Base-by-base conservation (phyloP, 2,888 invertebrate genomes). In the Calliopum simillimum region DNA sequence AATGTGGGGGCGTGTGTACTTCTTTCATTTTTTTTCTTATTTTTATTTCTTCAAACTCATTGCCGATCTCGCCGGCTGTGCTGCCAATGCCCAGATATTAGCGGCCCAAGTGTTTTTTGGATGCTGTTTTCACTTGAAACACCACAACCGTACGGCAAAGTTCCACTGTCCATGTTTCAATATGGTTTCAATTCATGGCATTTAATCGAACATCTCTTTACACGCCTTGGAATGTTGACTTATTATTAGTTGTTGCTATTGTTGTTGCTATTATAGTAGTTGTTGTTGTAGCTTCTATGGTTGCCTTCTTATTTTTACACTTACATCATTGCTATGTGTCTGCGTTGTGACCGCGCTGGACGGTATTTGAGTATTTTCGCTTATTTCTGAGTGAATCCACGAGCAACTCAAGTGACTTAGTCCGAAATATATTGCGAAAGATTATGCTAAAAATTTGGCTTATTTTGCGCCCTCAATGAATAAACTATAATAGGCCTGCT, bases 161-260 rank as follows among this genome's bases (percentile, higher is more conserved):
- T 33, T 33, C n/a, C n/a, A 33, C 33, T 33, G 33, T 33, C 33
- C 33, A 33, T 33, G 33, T 33, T 33, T 66, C 55, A 55, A 59
- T 67, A 49, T 47, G 67, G 49, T 67, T 67, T 49, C 67, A 67
- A 67, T 67, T 67, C 67, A 59, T 82, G 84, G 84, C 83, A 85
- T 84, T 84, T 84, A 84, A 85, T 85, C 84, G 84, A 84, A 82
- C 85, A 84, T 84, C 84, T 84, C 80, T 83, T 84, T 82, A 85
- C 84, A 85, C 84, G 84, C 84, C 82, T 82, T 82, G 83, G 84
- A 85, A 85, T 84, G 84, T 84, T 81, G 67, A 67, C 67, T 67
- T 67, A 67, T 67, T 67, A 67, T 59, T 59, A 67, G 25, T 47
- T 47, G 58, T 41, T 47, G 65, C 19, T 43, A 43, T 58, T 61